Conservation (phyloP, 2,113 vertebrate genomes). For the Gorilla gorilla region DNA sequence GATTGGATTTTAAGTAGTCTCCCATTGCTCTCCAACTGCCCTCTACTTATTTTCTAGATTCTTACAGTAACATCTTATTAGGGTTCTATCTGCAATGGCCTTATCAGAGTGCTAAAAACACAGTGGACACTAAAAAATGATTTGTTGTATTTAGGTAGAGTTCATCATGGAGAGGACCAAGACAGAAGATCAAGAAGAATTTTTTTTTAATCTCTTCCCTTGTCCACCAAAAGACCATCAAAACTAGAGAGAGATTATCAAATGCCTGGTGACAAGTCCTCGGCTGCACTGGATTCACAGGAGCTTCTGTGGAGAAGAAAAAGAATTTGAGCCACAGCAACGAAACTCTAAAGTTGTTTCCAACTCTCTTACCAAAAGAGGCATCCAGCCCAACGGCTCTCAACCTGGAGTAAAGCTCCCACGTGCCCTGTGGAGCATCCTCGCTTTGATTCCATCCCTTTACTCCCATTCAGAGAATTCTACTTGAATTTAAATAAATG, state of each 20-base stretch:
- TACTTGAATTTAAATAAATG: not conserved
- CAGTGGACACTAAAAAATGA: not conserved
- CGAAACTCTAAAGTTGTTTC: not conserved
- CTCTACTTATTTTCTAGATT: not conserved
- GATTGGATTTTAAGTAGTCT: not conserved
- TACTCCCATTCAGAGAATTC: not conserved
- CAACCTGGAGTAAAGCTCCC: not conserved
- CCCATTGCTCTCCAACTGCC: not conserved
- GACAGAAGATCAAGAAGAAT: not conserved
- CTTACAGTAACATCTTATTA: not conserved
- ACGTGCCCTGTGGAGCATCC: too few relatives aligned
- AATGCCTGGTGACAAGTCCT: not conserved
- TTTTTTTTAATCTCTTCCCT: not conserved
- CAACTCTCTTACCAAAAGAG: not conserved
- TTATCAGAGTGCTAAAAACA: not conserved
- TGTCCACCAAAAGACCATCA: not conserved
- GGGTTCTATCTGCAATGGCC: not conserved
- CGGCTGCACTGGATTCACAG: not conserved
- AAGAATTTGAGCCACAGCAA: not conserved
- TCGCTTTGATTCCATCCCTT: not conserved
- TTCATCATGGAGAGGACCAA: not conserved
- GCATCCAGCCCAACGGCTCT: not conserved
- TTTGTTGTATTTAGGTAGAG: not conserved
- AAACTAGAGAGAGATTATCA: not conserved
- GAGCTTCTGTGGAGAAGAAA: not conserved